These are phyloP conservation scores for Salpingus planirostris DNA, from an alignment of 2,888 invertebrate species.

Conservation along the genomic window DNA sequence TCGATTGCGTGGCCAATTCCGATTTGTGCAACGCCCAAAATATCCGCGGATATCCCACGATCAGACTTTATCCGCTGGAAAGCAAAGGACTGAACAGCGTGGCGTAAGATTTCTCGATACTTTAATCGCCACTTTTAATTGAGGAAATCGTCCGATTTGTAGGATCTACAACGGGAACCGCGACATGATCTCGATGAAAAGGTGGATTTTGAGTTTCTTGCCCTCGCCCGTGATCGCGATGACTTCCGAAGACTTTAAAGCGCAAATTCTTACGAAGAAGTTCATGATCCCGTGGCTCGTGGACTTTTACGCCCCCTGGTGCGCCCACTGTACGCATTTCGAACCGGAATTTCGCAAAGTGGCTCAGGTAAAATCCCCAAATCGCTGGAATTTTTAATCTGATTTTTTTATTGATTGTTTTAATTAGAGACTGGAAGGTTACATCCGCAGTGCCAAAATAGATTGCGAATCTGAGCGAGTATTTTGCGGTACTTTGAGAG, in stretches of 20 bases:
- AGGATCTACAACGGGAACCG: slow-evolving; percentile 54
- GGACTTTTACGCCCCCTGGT: slow-evolving; percentile 63
- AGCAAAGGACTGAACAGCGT: slow-evolving; percentile 43
- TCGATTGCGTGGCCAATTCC: slow-evolving; percentile 56
- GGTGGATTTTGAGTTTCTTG: slow-evolving; percentile 55
- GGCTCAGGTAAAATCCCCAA: slow-evolving; percentile 46
- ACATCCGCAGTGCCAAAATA: slow-evolving; percentile 52
- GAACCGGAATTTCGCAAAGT: slow-evolving; percentile 59
- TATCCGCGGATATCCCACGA: slow-evolving; percentile 58
- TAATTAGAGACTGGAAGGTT: slow-evolving; percentile 45
- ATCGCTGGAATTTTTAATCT: slow-evolving; percentile 7
- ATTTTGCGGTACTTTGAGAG: slow-evolving; percentile 46
- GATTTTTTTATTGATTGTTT: no score
- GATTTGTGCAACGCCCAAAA: slow-evolving; percentile 50
- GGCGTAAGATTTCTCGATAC: slow-evolving; percentile 39
- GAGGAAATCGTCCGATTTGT: slow-evolving; percentile 15
- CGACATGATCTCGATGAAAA: slow-evolving; percentile 51
- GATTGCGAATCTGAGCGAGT: slow-evolving; percentile 52
- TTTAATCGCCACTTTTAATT: slow-evolving; percentile 1
- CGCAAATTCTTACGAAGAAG: slow-evolving; percentile 43
- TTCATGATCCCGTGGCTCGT: slow-evolving; percentile 47
- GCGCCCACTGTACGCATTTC: slow-evolving; percentile 54
- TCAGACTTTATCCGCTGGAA: slow-evolving; percentile 56
- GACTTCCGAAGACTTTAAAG: slow-evolving; percentile 39
- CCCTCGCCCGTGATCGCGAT: slow-evolving; percentile 49